Evolutionary conservation across 2,888 invertebrate genomes (phyloP).

Genomic region (Siphlonurus alternatus): DNA sequence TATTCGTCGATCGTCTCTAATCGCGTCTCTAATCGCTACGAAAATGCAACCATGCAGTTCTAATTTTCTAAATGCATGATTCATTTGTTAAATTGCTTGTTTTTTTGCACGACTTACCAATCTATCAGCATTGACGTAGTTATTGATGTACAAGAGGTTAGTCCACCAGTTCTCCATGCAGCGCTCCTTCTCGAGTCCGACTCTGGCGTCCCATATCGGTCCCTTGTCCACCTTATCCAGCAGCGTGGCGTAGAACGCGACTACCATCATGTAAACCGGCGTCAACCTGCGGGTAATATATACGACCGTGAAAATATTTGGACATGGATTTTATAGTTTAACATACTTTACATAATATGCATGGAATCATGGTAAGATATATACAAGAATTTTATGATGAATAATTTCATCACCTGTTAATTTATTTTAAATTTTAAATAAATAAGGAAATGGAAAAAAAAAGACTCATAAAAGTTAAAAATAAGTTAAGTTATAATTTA

Average conservation of each 20-base stretch:
- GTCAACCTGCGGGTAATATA: constrained; percentile 9
- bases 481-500: no score
- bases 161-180: constrained; percentile 15
- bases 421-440: no score
- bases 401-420: no score
- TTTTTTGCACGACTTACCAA: constrained; percentile 8
- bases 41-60: background rate
- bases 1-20: no score
- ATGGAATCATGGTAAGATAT: no score
- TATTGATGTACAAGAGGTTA: constrained; percentile 14
- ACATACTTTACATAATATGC: no score
- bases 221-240: constrained; percentile 13
- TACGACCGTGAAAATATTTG: background rate
- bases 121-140: constrained; percentile 13
- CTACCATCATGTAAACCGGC: constrained; percentile 14
- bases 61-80: no score
- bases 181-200: constrained; percentile 12
- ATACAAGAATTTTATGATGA: no score
- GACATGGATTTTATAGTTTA: no score
- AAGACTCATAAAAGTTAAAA: no score
- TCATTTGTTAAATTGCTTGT: background rate
- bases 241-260: constrained; percentile 14
- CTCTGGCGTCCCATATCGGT: constrained; percentile 13
- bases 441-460: no score
- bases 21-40: background rate